Evolutionary conservation across 2,113 vertebrate species (phyloP), one percentile per base, ranked within the genome.

Genomic region (Bos javanicus): DNA sequence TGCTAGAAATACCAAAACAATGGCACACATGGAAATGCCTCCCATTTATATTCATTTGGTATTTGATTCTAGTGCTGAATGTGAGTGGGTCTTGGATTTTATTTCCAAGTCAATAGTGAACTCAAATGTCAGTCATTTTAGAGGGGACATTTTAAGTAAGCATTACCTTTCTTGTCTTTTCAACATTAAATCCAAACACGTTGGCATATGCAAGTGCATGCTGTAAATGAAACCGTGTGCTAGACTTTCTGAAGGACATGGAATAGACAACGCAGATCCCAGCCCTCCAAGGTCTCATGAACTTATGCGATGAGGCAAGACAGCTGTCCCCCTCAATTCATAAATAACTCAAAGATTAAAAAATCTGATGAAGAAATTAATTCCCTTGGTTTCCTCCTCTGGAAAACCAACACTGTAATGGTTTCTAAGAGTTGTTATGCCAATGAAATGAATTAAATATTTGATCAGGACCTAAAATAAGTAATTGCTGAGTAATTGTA

Each of bases 91-190:
- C 88, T 96, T 96, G 36, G 3, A 71, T 90, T 98, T 97, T 97
- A 89, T 98, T 98, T 98, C 95, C 92, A 96, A 97, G 90, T 95
- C 94, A 96, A 52, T 97, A 91, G 91, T 94, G 67, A 97, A 96
- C 94, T 96, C 78, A 97, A 97, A 97, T 97, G 96, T 97, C 96
- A 98, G 92, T 95, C 90, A 87, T 94, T 95, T 97, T 93, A 95
- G 95, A 93, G 78, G 83, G 82, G 82, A 82, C 50, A 71, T 95
- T 95, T 96, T 85, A 94, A 88, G 43, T 33, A 91, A 95, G 26
- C 64, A 80, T 97, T 97, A 64, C 91, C 64, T 95, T 83, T 86
- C 82, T 86, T 33, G 28, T 78, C 36, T 96, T 92, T 96, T 95
- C 88, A 82, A 76, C 97, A 59, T 97, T 74, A 85, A 96, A 90